These are phyloP conservation scores for Xyliphius kryptos DNA, from an alignment of 2,113 vertebrate genomes.

Conservation along the genomic window DNA sequence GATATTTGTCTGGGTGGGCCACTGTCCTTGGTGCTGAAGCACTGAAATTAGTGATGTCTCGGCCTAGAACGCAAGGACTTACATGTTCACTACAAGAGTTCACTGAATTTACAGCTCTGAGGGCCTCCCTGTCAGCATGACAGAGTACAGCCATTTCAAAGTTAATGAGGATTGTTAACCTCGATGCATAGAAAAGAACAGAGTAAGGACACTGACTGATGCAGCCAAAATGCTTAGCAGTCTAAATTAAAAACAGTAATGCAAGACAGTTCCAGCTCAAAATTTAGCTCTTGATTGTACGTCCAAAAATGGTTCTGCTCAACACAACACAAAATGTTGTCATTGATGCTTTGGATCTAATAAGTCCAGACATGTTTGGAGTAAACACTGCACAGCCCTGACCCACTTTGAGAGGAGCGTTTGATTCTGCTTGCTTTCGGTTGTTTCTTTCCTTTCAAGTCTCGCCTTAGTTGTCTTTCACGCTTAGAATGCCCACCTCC, in stretches of 20 bases:
- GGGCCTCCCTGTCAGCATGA: constrained; percentile 30
- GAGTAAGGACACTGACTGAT: constrained; percentile 2
- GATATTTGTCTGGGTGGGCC: neutral
- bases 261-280: too few relatives aligned
- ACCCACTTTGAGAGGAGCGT: neutral
- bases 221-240: constrained; percentile 9
- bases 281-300: neutral
- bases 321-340: neutral
- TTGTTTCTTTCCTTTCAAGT: neutral
- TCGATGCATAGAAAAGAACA: neutral
- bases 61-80: constrained; percentile 33
- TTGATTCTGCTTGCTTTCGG: neutral
- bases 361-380: neutral
- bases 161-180: constrained; percentile 24
- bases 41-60: constrained; percentile 50
- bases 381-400: neutral
- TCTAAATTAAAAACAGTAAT: neutral
- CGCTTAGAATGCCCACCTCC: neutral
- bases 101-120: constrained; percentile 29
- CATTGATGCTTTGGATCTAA: neutral
- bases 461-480: neutral
- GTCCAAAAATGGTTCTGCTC: neutral
- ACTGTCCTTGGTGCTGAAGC: constrained; percentile 46
- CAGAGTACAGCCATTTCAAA: constrained; percentile 21
- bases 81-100: constrained; percentile 23